phyloP scores from a whole-genome alignment of 2,113 vertebrate species.

The Symphodus melops region DNA sequence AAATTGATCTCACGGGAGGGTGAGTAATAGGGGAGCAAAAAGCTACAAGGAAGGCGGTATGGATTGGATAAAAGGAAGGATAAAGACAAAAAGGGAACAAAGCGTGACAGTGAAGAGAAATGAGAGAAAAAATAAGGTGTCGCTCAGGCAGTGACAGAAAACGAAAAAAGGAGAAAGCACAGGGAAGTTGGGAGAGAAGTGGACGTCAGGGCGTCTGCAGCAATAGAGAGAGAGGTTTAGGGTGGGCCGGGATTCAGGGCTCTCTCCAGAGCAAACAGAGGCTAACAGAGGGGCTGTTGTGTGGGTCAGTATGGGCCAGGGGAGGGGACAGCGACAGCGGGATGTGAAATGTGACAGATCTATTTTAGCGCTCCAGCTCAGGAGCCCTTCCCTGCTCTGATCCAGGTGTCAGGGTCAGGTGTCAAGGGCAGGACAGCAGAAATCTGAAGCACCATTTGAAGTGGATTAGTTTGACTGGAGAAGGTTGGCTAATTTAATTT shows the following conservation, averaged over 20 bases:
- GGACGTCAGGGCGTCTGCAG: conserved; percentile 36
- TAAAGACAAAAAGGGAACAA: conserved; percentile 51
- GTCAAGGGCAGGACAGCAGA: conserved; percentile 69
- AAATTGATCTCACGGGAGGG: conserved; percentile 79
- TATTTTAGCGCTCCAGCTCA: conserved; percentile 71
- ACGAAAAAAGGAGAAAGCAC: conserved; percentile 29
- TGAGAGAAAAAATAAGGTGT: conserved; percentile 27
- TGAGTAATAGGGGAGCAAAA: conserved; percentile 53
- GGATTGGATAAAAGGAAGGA: conserved; percentile 34
- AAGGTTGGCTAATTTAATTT: conserved; percentile 48
- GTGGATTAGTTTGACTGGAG: conserved; percentile 51
- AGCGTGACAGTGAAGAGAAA: conserved; percentile 35
- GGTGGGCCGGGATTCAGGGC: conserved; percentile 45
- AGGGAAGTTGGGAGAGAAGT: conserved; percentile 33
- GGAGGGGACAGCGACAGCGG: conserved; percentile 71
- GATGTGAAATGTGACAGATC: conserved; percentile 83
- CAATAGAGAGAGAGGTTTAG: conserved; percentile 43
- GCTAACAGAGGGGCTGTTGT: conserved; percentile 78
- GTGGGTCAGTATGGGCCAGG: conserved; percentile 55
- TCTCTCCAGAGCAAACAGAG: conserved; percentile 76
- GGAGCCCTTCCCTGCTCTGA: conserved; percentile 65
- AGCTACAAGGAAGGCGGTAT: conserved; percentile 44
- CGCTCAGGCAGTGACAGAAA: conserved; percentile 12
- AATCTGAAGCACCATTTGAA: conserved; percentile 50
- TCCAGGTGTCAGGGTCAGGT: conserved; percentile 70